Conservation (phyloP, 2,888 invertebrate species). For the Zhuqinia jingwanae region DNA sequence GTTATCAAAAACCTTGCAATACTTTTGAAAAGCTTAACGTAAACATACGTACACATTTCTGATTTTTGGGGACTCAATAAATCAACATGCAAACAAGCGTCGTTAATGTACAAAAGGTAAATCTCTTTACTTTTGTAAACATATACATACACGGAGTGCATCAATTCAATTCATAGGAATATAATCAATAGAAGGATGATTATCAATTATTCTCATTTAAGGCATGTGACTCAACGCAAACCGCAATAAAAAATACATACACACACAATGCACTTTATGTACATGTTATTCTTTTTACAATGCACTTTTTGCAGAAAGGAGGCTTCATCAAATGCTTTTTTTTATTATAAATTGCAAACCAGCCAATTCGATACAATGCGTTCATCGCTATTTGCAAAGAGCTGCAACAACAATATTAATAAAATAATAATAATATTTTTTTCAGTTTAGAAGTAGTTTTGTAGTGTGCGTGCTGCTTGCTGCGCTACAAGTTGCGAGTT, state of each 20-base stretch:
- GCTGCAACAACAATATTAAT: neutral
- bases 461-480: constrained; percentile 29
- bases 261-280: neutral
- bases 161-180: constrained; percentile 11
- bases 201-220: constrained; percentile 31
- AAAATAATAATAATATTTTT: constrained; percentile 13
- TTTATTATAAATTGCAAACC: constrained; percentile 6
- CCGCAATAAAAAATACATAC: constrained; percentile 20
- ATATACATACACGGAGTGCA: neutral
- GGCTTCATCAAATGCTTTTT: constrained; percentile 4
- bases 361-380: neutral
- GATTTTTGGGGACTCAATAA: constrained; percentile 53
- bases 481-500: constrained; percentile 33
- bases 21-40: no score
- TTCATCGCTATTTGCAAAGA: constrained; percentile 21
- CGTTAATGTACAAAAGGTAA: neutral
- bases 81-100: constrained; percentile 33
- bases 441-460: neutral
- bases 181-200: constrained; percentile 23
- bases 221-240: constrained; percentile 6
- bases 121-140: neutral
- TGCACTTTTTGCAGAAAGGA: constrained; percentile 7
- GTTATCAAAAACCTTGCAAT: no score
- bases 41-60: no score
- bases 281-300: neutral